phyloP scores from a whole-genome alignment of 1,140 invertebrate genomes.

The Drosophila hydei region DNA sequence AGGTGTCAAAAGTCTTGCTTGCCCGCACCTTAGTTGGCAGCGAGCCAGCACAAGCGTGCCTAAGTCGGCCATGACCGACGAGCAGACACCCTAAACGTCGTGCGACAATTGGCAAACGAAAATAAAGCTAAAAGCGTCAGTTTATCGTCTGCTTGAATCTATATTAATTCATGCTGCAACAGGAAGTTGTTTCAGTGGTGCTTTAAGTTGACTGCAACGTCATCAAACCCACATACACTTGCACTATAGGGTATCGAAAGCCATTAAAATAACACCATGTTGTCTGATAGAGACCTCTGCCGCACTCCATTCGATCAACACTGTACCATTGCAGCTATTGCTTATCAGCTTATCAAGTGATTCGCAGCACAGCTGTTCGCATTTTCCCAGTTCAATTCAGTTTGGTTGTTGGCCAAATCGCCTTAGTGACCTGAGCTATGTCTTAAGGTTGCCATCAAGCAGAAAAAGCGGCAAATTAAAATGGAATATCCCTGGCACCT shows the following conservation, averaged over 20 bases:
- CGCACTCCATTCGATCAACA: neutral
- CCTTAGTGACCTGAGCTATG: slow-evolving; percentile 8
- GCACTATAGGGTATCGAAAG: slow-evolving; percentile 8
- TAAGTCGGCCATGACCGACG: neutral
- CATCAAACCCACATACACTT: neutral
- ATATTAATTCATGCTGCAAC: too few species aligned
- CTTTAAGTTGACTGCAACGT: too few species aligned
- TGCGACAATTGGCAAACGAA: too few species aligned
- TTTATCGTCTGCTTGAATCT: too few species aligned
- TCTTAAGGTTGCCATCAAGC: too few species aligned
- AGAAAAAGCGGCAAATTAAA: too few species aligned
- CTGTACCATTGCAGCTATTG: slow-evolving; percentile 1
- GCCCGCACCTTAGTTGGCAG: slow-evolving; percentile 40
- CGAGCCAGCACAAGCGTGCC: neutral
- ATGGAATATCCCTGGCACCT: too few species aligned
- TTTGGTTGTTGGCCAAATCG: slow-evolving; percentile 16
- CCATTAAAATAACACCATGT: slow-evolving; percentile 47
- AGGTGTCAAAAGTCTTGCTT: slow-evolving; percentile 39
- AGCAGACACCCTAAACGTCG: neutral
- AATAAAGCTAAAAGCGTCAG: too few species aligned
- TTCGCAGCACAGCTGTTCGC: slow-evolving; percentile 22
- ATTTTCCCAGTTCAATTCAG: slow-evolving; percentile 11
- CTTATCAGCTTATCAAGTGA: slow-evolving; percentile 34
- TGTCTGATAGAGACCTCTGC: slow-evolving; percentile 1
- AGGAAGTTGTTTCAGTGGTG: too few species aligned